Evolutionary conservation across 2,888 invertebrate species (phyloP), one percentile per base, ranked within the genome.

Genomic region (Brachycybe producta): DNA sequence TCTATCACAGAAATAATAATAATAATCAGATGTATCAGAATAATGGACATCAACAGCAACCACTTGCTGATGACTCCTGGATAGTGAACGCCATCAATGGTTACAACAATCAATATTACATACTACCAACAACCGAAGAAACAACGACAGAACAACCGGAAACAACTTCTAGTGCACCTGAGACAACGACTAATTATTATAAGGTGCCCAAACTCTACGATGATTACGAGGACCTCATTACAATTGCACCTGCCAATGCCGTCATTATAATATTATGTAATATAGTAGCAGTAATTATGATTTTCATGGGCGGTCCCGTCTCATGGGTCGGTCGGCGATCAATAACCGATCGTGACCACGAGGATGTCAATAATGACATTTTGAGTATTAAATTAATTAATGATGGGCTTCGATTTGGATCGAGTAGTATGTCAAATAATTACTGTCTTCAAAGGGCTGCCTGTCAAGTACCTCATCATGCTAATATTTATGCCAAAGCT

Each of bases 361-460:
- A 40, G 43, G 23, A 23, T 3, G 40, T 26, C 40, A 7, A 11
- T 24, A 3, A 2, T 19, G n/a, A 2, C 2, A 8, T 36, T 5
- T 11, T 24, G 8, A 23, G 40, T 5, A 40, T 4, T 21, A 7
- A 19, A n/a, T 13, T 43, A 13, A 43, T 43, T 21, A 28, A 28
- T 13, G 28, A 43, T n/a, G 43, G 43, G 5, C 11, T 43, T 13
- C 3, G 28, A 13, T 11, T 47, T 8, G 47, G 47, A 1, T 47
- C 47, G 21, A 35, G 38, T 26, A 38, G 27, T 3, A 26, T n/a
- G 7, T 24, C 23, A n/a, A n/a, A n/a, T 15, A 24, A 34, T 3
- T 21, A 17, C 24, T 47, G 47, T 28, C 21, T 47, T 28, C 47
- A 47, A 21, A 47, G 27, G 38, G 47, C 47, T 36, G 47, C 47